A percentile compares a stretch with the other conserved stretches of the same genome.
Evolutionary conservation across 2,888 invertebrate species (phyloP).

Genomic region (Drosophila longiperda): DNA sequence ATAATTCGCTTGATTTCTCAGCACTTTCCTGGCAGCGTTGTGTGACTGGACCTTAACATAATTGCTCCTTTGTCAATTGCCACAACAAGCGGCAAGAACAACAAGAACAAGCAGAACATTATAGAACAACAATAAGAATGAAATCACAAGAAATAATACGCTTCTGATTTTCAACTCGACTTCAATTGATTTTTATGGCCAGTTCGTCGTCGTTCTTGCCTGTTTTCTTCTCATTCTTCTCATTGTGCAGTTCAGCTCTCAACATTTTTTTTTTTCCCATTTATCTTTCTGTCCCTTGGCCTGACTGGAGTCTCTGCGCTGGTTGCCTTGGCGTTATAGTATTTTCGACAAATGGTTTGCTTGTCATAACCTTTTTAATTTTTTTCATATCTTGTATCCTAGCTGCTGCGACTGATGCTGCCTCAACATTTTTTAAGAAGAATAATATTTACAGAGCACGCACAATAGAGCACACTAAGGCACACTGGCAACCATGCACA

Average conservation of each 20-base stretch:
- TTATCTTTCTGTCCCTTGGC: constrained; percentile 47
- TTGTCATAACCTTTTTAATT: constrained; percentile 73
- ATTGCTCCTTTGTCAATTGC: constrained; percentile 77
- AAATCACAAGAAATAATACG: constrained; percentile 58
- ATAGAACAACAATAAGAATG: constrained; percentile 21
- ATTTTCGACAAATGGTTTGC: constrained; percentile 74
- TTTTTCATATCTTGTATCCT: constrained; percentile 57
- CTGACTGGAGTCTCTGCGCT: constrained; percentile 18
- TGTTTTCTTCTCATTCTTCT: constrained; percentile 26
- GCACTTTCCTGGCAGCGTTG: constrained; percentile 44
- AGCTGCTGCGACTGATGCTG: constrained; percentile 18
- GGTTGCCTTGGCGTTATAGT: constrained; percentile 37
- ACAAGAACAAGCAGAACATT: constrained; percentile 10
- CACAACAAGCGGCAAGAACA: constrained; percentile 53
- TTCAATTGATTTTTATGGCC: constrained; percentile 74
- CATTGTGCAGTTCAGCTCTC: constrained; percentile 36
- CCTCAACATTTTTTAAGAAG: constrained; percentile 69
- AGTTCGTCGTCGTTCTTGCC: constrained; percentile 38
- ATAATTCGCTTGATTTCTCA: constrained; percentile 64
- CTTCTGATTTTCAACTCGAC: constrained; percentile 77
- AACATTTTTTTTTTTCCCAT: constrained; percentile 49
- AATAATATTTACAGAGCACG: constrained; percentile 79
- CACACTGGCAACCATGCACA: constrained; percentile 24
- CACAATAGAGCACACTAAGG: constrained; percentile 57
- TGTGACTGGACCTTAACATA: constrained; percentile 55